phyloP scores from a whole-genome alignment of 2,888 invertebrate genomes.

The Yponomeuta evonymella region DNA sequence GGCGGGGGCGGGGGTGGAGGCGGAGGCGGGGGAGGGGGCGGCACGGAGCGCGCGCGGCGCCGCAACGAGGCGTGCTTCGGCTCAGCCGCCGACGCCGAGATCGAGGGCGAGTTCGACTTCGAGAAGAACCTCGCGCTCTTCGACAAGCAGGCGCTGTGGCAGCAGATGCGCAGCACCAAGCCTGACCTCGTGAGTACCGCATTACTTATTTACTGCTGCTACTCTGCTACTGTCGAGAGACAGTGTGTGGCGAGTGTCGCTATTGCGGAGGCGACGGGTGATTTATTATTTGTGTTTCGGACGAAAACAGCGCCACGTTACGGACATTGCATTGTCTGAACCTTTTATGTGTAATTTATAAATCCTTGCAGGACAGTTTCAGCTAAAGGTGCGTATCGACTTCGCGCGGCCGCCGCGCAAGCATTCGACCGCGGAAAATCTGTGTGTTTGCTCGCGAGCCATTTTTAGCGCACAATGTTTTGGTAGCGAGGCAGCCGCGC shows the following conservation, averaged over 20 bases:
- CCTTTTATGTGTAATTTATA: not conserved
- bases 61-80: slow-evolving; percentile 88
- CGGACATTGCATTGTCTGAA: not conserved
- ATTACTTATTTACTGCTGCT: too few species aligned
- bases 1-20: slow-evolving; percentile 63
- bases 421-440: too few species aligned
- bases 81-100: slow-evolving; percentile 77
- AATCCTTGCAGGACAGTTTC: not conserved
- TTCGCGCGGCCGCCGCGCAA: too few species aligned
- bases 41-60: slow-evolving; percentile 47
- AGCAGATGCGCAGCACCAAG: slow-evolving; percentile 48
- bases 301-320: too few species aligned
- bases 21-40: slow-evolving; percentile 35
- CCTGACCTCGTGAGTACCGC: slow-evolving; percentile 56
- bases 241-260: too few species aligned
- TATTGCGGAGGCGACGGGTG: too few species aligned
- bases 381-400: too few species aligned
- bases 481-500: too few species aligned
- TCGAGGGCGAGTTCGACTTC: slow-evolving; percentile 92
- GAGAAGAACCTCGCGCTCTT: slow-evolving; percentile 95
- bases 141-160: slow-evolving; percentile 80
- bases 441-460: too few species aligned
- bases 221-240: too few species aligned
- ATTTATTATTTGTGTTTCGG: too few species aligned
- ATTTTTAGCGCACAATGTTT: too few species aligned